These are phyloP conservation scores for Garrulus glandarius DNA, from an alignment of 2,797 vertebrate species.

Conservation along the genomic window DNA sequence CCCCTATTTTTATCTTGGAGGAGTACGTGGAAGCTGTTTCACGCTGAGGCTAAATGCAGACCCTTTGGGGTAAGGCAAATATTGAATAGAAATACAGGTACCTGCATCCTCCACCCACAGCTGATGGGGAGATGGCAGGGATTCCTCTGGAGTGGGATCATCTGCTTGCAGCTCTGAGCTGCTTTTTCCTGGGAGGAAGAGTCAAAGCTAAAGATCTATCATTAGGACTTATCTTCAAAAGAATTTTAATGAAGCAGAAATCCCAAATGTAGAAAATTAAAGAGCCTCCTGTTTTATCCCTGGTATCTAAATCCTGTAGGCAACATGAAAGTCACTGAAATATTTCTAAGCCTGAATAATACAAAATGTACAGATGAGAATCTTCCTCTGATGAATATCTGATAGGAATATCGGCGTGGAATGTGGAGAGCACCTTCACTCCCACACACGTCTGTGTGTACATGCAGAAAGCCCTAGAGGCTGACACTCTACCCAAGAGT, in stretches of 20 bases:
- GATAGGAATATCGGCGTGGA: neutral
- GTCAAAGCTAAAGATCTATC: neutral
- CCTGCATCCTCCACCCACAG: neutral
- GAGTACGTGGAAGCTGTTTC: neutral
- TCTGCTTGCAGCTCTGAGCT: neutral
- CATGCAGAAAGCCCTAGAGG: neutral
- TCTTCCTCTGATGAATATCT: conserved; percentile 41
- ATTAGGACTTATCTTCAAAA: conserved; percentile 7
- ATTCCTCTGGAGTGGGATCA: neutral
- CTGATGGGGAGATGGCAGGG: neutral
- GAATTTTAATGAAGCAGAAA: conserved; percentile 39
- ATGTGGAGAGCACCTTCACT: neutral
- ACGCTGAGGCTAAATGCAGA: neutral
- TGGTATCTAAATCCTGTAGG: conserved; percentile 11
- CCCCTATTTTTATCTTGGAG: neutral
- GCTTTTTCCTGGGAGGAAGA: neutral
- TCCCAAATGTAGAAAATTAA: neutral
- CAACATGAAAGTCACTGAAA: conserved; percentile 24
- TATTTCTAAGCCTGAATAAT: conserved; percentile 35
- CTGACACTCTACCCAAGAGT: neutral
- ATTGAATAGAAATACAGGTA: neutral
- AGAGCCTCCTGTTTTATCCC: neutral
- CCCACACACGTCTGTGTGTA: neutral
- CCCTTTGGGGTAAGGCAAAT: neutral
- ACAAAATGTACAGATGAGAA: neutral